Evolutionary conservation across 1,140 invertebrate genomes (phyloP).

Genomic region (Drosophila bocqueti): DNA sequence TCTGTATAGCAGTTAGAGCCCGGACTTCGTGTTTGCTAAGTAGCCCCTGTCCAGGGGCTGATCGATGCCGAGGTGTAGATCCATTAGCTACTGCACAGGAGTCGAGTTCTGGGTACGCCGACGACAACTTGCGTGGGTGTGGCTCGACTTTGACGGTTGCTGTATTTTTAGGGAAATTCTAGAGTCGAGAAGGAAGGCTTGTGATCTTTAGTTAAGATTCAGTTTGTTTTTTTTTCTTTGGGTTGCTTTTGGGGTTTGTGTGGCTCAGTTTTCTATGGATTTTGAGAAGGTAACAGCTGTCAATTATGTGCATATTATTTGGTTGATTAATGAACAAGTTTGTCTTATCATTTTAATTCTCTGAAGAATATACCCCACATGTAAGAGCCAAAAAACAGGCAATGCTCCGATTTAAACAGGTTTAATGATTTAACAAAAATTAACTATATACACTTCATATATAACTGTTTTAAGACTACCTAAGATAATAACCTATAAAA

Average conservation of each 20-base stretch:
- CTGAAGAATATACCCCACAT: no score
- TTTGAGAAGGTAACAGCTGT: background rate
- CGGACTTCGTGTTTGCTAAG: constrained; percentile 46
- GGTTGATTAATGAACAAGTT: background rate
- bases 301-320: background rate
- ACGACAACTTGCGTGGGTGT: constrained; percentile 25
- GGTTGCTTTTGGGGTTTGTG: background rate
- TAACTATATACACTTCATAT: background rate
- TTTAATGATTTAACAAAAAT: no score
- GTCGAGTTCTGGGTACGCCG: constrained; percentile 12
- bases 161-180: constrained; percentile 2
- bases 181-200: constrained; percentile 10
- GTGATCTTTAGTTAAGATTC: background rate
- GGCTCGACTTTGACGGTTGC: constrained; percentile 26
- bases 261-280: no score
- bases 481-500: background rate
- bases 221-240: background rate
- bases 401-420: no score
- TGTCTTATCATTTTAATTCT: background rate
- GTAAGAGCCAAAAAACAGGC: no score
- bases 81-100: constrained; percentile 69
- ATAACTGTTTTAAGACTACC: no score
- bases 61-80: constrained; percentile 64
- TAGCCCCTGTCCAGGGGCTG: constrained; percentile 43
- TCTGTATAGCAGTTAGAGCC: background rate